Conservation (phyloP, 2,113 vertebrate species). For the Cottus gobio region DNA sequence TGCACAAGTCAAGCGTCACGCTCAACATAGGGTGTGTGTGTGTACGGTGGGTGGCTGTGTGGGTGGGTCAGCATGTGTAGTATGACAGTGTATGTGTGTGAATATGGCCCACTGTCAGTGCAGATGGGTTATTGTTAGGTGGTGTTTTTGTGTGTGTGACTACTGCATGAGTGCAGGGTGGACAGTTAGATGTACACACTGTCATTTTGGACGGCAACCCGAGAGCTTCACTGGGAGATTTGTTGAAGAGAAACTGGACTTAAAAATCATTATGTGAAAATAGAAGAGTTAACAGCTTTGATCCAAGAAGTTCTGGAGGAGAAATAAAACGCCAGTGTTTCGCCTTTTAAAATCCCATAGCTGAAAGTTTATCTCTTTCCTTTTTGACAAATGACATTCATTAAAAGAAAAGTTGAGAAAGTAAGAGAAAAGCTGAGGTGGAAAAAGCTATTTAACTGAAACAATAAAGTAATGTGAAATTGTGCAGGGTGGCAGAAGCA, state of each 20-base stretch:
- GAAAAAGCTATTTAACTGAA: constrained; percentile 61
- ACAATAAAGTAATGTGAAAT: constrained; percentile 69
- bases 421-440: constrained; percentile 44
- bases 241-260: constrained; percentile 27
- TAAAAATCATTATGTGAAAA: constrained; percentile 41
- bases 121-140: constrained; percentile 31
- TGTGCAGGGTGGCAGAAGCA: constrained; percentile 55
- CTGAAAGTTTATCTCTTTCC: constrained; percentile 66
- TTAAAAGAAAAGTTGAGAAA: constrained; percentile 70
- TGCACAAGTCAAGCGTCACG: constrained; percentile 41
- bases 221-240: constrained; percentile 11
- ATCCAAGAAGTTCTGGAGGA: constrained; percentile 48
- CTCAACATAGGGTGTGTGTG: neutral
- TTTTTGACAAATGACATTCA: constrained; percentile 68
- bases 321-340: constrained; percentile 19
- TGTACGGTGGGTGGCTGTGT: constrained; percentile 14
- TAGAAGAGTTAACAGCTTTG: constrained; percentile 25
- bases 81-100: constrained; percentile 1
- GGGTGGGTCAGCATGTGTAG: constrained; percentile 45
- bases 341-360: constrained; percentile 28
- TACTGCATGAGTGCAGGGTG: constrained; percentile 21
- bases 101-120: constrained; percentile 19
- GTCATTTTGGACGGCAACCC: constrained; percentile 43
- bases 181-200: constrained; percentile 39
- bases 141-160: constrained; percentile 29